Evolutionary conservation across 2,888 invertebrate species (phyloP).

Genomic region (Stenichneumon culpator): DNA sequence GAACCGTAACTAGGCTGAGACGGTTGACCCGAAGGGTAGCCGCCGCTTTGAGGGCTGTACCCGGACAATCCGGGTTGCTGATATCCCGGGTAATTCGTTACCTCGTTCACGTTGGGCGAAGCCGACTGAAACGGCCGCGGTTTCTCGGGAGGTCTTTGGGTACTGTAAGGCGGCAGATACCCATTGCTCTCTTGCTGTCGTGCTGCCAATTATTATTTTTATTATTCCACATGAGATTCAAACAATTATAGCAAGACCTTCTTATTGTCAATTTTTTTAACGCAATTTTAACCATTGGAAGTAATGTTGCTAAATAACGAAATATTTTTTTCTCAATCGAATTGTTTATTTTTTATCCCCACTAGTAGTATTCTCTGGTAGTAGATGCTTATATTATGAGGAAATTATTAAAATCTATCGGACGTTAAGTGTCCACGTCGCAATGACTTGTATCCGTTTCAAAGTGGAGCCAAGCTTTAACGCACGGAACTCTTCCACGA

Average conservation of each 20-base stretch:
- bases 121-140: slow-evolving; percentile 90
- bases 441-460: slow-evolving; percentile 16
- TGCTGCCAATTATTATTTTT: slow-evolving; percentile 85
- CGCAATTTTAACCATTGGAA: too few relatives aligned
- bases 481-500: not conserved
- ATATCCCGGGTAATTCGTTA: slow-evolving; percentile 75
- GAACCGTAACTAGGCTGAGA: slow-evolving; percentile 70
- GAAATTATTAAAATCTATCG: slow-evolving; percentile 6
- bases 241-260: not conserved
- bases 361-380: too few relatives aligned
- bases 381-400: too few relatives aligned
- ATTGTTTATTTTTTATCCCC: too few relatives aligned
- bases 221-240: not conserved
- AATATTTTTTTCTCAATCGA: too few relatives aligned
- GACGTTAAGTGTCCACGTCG: slow-evolving; percentile 32
- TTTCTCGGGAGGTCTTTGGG: slow-evolving; percentile 87
- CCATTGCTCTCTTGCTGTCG: slow-evolving; percentile 86
- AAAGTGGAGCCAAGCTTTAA: slow-evolving; percentile 11
- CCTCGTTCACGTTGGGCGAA: slow-evolving; percentile 77
- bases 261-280: too few relatives aligned
- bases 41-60: slow-evolving; percentile 75
- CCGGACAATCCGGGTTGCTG: slow-evolving; percentile 76
- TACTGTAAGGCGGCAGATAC: slow-evolving; percentile 88
- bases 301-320: too few relatives aligned
- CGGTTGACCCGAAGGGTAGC: slow-evolving; percentile 75